phyloP scores from a whole-genome alignment of 2,797 vertebrate genomes.

The Mareca penelope region DNA sequence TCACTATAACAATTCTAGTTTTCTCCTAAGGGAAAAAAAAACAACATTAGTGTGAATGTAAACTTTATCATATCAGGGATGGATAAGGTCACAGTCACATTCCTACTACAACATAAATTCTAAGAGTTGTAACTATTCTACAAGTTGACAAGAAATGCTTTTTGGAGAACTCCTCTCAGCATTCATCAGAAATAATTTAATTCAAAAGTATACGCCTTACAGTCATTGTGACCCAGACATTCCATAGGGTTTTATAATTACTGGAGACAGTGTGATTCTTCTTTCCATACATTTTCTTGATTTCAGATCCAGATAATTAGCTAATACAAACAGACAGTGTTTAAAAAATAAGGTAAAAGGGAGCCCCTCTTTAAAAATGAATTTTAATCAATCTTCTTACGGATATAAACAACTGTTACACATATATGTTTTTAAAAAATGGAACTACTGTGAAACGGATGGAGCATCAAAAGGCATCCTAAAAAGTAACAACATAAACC shows the following conservation, averaged over 20 bases:
- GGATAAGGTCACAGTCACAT: neutral
- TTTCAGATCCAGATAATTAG: neutral
- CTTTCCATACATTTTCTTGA: neutral
- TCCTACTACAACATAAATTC: neutral
- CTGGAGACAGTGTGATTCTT: neutral
- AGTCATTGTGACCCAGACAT: neutral
- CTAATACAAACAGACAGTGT: neutral
- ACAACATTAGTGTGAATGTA: neutral
- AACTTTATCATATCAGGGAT: neutral
- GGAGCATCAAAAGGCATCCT: neutral
- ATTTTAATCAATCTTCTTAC: neutral
- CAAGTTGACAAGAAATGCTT: neutral
- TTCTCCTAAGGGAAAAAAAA: neutral
- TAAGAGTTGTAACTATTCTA: neutral
- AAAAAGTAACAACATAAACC: neutral
- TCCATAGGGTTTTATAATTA: neutral
- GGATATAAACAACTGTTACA: neutral
- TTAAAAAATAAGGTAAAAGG: neutral
- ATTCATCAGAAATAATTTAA: neutral
- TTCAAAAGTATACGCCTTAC: neutral
- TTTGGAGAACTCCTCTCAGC: neutral
- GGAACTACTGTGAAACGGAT: neutral
- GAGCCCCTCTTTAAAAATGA: neutral
- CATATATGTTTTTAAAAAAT: neutral
- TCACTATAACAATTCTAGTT: neutral